Percentiles rank a stretch among this genome's conserved stretches.
Conservation (phyloP, 2,888 invertebrate species). For the Eupeodes luniger region DNA sequence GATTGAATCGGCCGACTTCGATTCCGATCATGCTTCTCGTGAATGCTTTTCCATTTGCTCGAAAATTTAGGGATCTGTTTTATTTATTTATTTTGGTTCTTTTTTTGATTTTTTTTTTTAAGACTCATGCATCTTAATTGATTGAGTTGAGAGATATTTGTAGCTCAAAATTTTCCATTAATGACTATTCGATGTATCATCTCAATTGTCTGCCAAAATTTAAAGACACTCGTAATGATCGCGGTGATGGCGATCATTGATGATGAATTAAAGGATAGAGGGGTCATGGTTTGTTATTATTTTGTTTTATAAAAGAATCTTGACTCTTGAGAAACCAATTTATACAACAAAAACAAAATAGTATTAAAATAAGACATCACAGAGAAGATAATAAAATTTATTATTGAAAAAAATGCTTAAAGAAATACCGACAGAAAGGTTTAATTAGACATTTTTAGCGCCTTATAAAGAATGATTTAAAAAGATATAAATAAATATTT, state of each 20-base stretch:
- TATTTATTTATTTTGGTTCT: conserved; percentile 2
- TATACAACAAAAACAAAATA: not conserved
- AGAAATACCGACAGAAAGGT: not conserved
- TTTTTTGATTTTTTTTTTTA: not conserved
- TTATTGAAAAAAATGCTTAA: not conserved
- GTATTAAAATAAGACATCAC: not conserved
- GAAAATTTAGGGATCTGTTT: not conserved
- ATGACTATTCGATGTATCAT: conserved; percentile 6
- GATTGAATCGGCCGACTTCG: conserved; percentile 2
- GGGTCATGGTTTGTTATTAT: conserved; percentile 12
- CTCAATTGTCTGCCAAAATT: conserved; percentile 30
- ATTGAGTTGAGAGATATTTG: not conserved
- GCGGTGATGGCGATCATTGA: conserved; percentile 3
- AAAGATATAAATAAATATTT: too few species aligned
- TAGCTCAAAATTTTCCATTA: conserved; percentile 55
- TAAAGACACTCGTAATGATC: not conserved
- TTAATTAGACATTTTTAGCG: not conserved
- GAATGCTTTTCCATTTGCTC: conserved; percentile 21
- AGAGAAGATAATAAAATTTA: not conserved
- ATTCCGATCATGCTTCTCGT: conserved; percentile 53
- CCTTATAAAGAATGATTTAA: not conserved
- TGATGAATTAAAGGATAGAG: conserved; percentile 11
- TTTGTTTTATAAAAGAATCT: not conserved
- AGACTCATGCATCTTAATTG: conserved; percentile 18
- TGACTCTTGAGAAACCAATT: not conserved